Conservation (phyloP, 2,113 vertebrate species). For the Ctenodactylus gundi region DNA sequence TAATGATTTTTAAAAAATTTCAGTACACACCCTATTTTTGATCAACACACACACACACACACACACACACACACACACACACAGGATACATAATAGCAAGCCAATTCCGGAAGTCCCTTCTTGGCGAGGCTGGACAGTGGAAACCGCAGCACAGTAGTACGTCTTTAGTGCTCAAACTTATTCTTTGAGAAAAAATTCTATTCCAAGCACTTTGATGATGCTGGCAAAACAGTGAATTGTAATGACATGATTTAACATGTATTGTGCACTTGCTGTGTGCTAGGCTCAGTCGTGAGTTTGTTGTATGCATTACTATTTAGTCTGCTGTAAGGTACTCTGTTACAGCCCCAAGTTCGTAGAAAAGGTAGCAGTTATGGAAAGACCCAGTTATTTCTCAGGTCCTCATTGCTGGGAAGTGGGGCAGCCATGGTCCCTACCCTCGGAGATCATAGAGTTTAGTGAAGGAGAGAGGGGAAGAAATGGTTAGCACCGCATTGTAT, state of each 20-base stretch:
- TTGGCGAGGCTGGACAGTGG: background rate
- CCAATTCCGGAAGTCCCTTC: background rate
- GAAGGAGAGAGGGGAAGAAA: accelerated
- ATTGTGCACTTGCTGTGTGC: background rate
- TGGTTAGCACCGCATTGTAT: background rate
- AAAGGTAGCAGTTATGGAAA: background rate
- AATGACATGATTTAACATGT: background rate
- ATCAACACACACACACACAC: background rate
- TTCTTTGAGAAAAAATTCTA: background rate
- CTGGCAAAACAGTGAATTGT: background rate
- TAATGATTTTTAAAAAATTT: too few species aligned
- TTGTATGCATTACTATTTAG: background rate
- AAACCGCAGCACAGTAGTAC: background rate
- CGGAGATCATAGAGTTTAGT: background rate
- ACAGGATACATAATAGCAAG: too few species aligned
- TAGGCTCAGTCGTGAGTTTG: background rate
- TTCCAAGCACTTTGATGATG: background rate
- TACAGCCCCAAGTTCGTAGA: background rate
- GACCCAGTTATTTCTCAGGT: background rate
- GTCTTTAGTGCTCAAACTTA: background rate
- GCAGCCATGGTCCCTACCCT: background rate
- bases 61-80: too few species aligned
- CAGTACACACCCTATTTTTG: background rate
- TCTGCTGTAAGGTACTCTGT: background rate
- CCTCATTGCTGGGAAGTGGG: background rate